A percentile compares a stretch with the other conserved stretches of the same genome.
Conservation (phyloP, 2,113 vertebrate species). For the Spilogale gracilis region DNA sequence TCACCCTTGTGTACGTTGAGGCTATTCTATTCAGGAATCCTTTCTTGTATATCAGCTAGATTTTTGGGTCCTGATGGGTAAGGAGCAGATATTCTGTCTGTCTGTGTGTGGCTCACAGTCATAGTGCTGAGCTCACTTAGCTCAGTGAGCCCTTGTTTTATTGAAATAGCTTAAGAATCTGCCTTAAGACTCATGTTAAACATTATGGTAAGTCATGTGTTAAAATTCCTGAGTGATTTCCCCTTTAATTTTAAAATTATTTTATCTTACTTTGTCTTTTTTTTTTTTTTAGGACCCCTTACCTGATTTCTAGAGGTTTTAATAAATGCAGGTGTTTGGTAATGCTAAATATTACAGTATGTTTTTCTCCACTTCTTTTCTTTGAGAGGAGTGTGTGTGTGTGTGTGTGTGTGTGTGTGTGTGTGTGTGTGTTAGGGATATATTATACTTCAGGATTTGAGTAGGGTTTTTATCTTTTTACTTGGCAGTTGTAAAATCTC, state of each 20-base stretch:
- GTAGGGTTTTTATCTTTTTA: not conserved
- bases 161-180: not conserved
- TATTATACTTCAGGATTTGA: not conserved
- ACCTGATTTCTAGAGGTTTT: conserved; percentile 9
- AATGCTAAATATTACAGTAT: not conserved
- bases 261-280: not conserved
- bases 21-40: not conserved
- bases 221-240: not conserved
- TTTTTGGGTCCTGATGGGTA: not conserved
- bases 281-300: not conserved
- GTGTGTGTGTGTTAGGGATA: not conserved
- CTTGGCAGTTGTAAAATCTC: not conserved
- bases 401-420: not conserved
- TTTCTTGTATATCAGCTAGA: not conserved
- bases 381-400: not conserved
- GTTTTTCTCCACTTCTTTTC: not conserved
- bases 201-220: not conserved
- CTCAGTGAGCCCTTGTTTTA: not conserved
- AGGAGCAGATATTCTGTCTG: not conserved
- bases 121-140: not conserved
- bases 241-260: not conserved
- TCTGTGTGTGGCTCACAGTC: not conserved
- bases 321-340: not conserved
- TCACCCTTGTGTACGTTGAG: not conserved
- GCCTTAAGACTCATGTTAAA: not conserved